Percentiles rank a stretch among this genome's conserved stretches.
phyloP scores from a whole-genome alignment of 2,888 invertebrate species.

The Cephalotes varians region DNA sequence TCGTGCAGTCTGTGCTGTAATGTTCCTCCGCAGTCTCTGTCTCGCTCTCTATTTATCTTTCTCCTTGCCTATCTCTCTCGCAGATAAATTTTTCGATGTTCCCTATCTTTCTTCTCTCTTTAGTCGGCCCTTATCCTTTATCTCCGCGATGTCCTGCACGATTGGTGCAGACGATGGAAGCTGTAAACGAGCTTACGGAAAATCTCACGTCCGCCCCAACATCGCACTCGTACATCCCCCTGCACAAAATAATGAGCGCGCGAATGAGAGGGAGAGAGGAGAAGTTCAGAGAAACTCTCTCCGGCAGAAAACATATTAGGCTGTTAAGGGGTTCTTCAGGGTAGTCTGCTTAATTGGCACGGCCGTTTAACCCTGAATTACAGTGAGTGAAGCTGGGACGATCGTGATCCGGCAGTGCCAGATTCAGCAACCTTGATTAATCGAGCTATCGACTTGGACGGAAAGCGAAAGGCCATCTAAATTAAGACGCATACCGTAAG shows the following conservation, averaged over 20 bases:
- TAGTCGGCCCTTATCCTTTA: neutral
- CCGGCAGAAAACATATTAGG: constrained; percentile 82
- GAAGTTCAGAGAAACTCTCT: constrained; percentile 61
- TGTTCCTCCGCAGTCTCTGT: constrained; percentile 61
- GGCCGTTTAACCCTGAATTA: constrained; percentile 77
- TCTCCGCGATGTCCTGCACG: constrained; percentile 20
- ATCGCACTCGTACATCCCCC: constrained; percentile 54
- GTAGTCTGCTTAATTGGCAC: constrained; percentile 83
- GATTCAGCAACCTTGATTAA: constrained; percentile 73
- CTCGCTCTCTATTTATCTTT: constrained; percentile 38
- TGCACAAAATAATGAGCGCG: constrained; percentile 68
- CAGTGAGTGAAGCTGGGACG: constrained; percentile 57
- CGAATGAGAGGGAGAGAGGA: constrained; percentile 1
- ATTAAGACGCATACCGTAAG: neutral
- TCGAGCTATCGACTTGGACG: constrained; percentile 51
- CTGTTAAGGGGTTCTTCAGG: constrained; percentile 79
- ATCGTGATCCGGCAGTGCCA: constrained; percentile 63
- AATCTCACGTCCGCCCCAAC: constrained; percentile 75
- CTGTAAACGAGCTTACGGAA: constrained; percentile 66
- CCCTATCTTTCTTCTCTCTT: neutral
- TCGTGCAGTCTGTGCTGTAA: constrained; percentile 81
- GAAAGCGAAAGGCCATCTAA: constrained; percentile 3
- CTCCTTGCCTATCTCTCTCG: constrained; percentile 5
- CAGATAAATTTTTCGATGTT: constrained; percentile 46
- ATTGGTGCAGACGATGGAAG: constrained; percentile 5